These are phyloP conservation scores for Hydraecia micacea DNA, from an alignment of 2,888 invertebrate genomes.

Conservation along the genomic window DNA sequence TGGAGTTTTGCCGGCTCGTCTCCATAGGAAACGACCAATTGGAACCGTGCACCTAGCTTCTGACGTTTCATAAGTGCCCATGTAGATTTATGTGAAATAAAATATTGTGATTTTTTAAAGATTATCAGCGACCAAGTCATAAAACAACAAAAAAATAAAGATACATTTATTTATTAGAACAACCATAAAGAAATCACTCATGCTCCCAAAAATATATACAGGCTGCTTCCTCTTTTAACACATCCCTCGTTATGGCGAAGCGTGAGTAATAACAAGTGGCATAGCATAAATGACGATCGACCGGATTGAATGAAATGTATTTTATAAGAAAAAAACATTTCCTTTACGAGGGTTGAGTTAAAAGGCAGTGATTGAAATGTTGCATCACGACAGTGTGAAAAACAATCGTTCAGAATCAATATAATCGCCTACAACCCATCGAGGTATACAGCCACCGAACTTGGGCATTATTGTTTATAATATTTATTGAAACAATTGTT, in stretches of 20 bases:
- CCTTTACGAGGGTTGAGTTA: neutral
- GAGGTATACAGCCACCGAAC: neutral
- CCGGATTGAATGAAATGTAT: constrained; percentile 31
- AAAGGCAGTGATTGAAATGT: constrained; percentile 9
- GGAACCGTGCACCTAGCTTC: too few relatives aligned
- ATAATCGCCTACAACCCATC: neutral
- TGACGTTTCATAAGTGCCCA: too few relatives aligned
- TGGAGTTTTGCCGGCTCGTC: too few relatives aligned
- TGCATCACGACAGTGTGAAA: constrained; percentile 8
- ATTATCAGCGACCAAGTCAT: too few relatives aligned
- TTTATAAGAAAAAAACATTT: constrained; percentile 14
- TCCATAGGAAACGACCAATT: too few relatives aligned
- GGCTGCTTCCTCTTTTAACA: constrained; percentile 37
- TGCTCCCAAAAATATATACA: constrained; percentile 16
- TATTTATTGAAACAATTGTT: neutral
- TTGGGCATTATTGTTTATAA: neutral
- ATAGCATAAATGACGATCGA: constrained; percentile 39
- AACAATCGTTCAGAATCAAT: constrained; percentile 3
- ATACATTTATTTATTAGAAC: neutral
- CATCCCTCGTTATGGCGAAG: constrained; percentile 10
- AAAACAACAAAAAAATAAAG: neutral
- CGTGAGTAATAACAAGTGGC: constrained; percentile 49
- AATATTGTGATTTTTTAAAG: too few relatives aligned
- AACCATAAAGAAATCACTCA: neutral
- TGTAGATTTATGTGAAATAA: too few relatives aligned